Evolutionary conservation across 92 coral and sea anemone genomes (phyloP), one percentile per base, ranked within the genome.

Genomic region (Heteractis magnifica): DNA sequence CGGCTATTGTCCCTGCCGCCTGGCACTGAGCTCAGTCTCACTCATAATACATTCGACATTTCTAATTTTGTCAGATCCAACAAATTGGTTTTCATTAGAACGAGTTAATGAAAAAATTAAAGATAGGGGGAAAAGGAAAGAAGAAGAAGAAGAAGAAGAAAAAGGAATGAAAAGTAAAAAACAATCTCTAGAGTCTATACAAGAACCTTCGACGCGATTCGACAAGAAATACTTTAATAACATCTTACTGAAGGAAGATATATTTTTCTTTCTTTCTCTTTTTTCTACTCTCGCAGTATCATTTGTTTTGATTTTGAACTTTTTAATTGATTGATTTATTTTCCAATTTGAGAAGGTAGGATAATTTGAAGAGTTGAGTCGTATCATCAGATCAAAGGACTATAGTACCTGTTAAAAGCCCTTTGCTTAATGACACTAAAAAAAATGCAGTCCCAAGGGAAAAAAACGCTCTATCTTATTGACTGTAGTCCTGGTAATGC

Each of bases 261-360:
- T 34, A 34, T 53, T 53, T 53, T 12, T 53, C 26, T 68, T 65
- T 20, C 34, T 20, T 65, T 68, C 6, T 16, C 26, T 68, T 68
- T 68, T 68, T 26, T 26, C 10, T 20, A 41, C 70, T 18, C 21
- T 23, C 23, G 18, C 10, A 62, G 51, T 81, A 81, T 81, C 77
- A 59, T 14, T 81, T 81, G 84, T 81, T 81, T 8, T 71, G 84
- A 81, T 65, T 81, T 81, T 70, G 77, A 51, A 51, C 77, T 23
- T 81, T 80, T 81, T 68, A 81, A 81, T 81, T 81, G 73, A 81
- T 81, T 81, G 84, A 81, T 81, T 81, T 74, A 70, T 81, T 81
- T 81, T 81, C 53, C 62, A 75, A 81, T 68, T 81, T 81, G 77
- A 81, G 76, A 70, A 71, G 52, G 68, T 19, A 75, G 84, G 84